Percentiles rank a stretch among this genome's conserved stretches.
These are phyloP conservation scores for Eutrigla gurnardus DNA, from an alignment of 2,797 vertebrate genomes.

Conservation along the genomic window DNA sequence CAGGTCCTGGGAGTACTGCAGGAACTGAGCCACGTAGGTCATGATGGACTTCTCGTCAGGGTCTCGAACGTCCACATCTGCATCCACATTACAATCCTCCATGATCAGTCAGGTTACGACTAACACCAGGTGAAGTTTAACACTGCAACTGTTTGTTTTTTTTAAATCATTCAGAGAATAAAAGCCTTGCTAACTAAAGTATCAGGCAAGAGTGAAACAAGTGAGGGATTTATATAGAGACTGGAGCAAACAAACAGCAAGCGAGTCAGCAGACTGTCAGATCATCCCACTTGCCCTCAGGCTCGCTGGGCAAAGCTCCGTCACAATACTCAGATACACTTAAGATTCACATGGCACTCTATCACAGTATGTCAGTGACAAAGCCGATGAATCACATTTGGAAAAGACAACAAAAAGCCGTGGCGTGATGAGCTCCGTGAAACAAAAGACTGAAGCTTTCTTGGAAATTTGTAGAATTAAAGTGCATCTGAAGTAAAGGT, in stretches of 20 bases:
- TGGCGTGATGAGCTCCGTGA: not conserved
- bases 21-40: constrained; percentile 97
- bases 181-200: not conserved
- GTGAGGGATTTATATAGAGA: constrained; percentile 42
- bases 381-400: not conserved
- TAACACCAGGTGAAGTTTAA: constrained; percentile 23
- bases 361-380: not conserved
- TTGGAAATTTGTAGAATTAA: not conserved
- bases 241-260: constrained; percentile 29
- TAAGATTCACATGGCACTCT: not conserved
- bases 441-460: not conserved
- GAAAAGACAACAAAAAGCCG: not conserved
- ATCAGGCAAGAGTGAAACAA: constrained; percentile 43
- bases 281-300: constrained; percentile 48
- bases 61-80: constrained; percentile 92
- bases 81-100: constrained; percentile 63
- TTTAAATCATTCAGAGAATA: not conserved
- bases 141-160: not conserved
- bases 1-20: constrained; percentile 90
- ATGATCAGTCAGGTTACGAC: constrained; percentile 39
- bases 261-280: constrained; percentile 68
- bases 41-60: constrained; percentile 98
- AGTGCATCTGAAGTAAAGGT: not conserved
- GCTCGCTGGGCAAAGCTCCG: constrained; percentile 30
- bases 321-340: constrained; percentile 3